phyloP scores from a whole-genome alignment of 64 coral and sea anemone genomes.

The Actinia tenebrosa region DNA sequence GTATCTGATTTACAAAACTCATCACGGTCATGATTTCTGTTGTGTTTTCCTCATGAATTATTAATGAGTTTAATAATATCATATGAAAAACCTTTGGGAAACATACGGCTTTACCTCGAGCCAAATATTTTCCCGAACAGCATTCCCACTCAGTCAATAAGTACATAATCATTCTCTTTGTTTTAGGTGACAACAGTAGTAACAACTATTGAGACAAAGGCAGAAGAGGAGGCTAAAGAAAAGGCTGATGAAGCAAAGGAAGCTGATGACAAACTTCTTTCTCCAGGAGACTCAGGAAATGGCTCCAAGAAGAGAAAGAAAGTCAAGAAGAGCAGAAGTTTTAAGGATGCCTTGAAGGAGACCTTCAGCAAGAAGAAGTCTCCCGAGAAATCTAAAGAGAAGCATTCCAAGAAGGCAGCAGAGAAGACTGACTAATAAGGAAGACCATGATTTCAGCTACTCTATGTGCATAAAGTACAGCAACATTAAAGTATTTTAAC shows the following conservation, averaged over 20 bases:
- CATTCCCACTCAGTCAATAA: neutral
- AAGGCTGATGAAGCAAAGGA: neutral
- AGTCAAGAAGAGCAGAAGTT: conserved; percentile 28
- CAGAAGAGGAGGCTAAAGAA: neutral
- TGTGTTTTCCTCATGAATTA: too few species aligned
- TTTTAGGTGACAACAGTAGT: conserved; percentile 22
- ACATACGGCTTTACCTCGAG: too few species aligned
- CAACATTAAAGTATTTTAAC: neutral
- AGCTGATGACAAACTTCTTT: conserved; percentile 7
- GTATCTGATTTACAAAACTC: too few species aligned
- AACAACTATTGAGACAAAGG: neutral
- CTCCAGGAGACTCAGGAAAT: neutral
- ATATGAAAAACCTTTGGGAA: too few species aligned
- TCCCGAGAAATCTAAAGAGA: neutral
- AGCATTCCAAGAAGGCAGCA: neutral
- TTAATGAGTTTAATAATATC: too few species aligned
- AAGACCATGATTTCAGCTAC: neutral
- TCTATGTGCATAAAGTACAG: neutral
- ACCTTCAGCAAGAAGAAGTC: conserved; percentile 11
- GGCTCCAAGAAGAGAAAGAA: conserved; percentile 23
- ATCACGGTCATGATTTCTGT: too few species aligned
- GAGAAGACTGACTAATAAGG: neutral
- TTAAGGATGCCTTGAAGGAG: conserved; percentile 19
- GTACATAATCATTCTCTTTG: neutral
- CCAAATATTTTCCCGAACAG: too few species aligned